These are phyloP conservation scores for Euphysa ruthae DNA, from an alignment of 30 jellyfish, hydroid and myxozoan species.

Conservation along the genomic window DNA sequence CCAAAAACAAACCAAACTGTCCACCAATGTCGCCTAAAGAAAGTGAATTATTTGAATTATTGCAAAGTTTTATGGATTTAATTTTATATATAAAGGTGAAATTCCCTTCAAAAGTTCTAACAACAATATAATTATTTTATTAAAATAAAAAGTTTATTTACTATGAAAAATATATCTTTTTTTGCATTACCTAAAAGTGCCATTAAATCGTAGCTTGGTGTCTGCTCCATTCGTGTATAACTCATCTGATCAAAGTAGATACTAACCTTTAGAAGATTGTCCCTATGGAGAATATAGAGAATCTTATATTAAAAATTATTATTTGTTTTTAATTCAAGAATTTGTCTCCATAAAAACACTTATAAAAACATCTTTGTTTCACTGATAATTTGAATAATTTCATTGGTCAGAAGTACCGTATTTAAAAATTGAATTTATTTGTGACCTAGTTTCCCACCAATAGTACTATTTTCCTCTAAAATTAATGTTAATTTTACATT, in stretches of 20 bases:
- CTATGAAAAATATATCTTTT: background rate
- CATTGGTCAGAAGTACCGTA: too few relatives aligned
- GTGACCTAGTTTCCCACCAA: background rate
- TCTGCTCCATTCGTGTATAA: slow-evolving; percentile 55
- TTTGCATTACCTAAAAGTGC: slow-evolving; percentile 53
- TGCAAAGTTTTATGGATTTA: background rate
- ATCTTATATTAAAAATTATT: background rate
- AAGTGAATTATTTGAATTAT: background rate
- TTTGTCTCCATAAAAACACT: background rate
- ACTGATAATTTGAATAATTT: background rate
- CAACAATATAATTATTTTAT: background rate
- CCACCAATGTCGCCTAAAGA: slow-evolving; percentile 91
- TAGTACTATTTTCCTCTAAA: background rate
- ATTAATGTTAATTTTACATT: background rate
- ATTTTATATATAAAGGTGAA: background rate
- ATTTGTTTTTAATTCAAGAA: background rate
- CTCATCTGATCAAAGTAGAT: slow-evolving; percentile 54
- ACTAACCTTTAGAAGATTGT: slow-evolving; percentile 36
- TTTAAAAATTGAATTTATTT: too few relatives aligned
- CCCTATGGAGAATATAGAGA: too few relatives aligned
- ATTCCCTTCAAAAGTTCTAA: background rate
- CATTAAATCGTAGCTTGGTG: slow-evolving; percentile 79
- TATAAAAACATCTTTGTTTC: background rate
- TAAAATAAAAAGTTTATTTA: background rate
- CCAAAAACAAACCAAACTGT: slow-evolving; percentile 84